These are phyloP conservation scores for Lepidotrigona ventralis DNA, from an alignment of 1,140 invertebrate genomes.

Conservation along the genomic window DNA sequence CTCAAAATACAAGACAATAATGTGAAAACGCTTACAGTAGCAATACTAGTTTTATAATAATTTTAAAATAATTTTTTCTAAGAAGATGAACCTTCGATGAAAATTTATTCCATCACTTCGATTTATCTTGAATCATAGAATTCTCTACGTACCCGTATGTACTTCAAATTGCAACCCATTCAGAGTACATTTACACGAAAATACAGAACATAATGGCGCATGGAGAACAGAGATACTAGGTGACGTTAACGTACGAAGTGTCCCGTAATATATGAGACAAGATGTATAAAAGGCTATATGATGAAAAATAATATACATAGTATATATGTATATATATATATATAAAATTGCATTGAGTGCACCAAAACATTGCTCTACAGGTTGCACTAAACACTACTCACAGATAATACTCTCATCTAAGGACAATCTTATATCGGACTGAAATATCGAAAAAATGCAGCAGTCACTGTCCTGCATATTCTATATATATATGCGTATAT, in stretches of 20 bases:
- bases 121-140: not conserved
- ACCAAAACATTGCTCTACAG: conserved; percentile 64
- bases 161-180: not conserved
- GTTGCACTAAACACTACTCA: conserved; percentile 67
- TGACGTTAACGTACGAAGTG: not conserved
- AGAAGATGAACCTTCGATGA: not conserved
- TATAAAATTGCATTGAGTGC: conserved; percentile 62
- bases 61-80: not conserved
- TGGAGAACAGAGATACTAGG: conserved; percentile 15
- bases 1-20: not conserved
- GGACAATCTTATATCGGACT: conserved; percentile 50
- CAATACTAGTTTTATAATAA: not conserved
- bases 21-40: not conserved
- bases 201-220: conserved; percentile 31
- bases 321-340: conserved; percentile 38
- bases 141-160: not conserved
- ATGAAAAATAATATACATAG: conserved; percentile 17
- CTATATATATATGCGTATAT: conserved; percentile 13
- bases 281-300: conserved; percentile 36
- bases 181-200: conserved; percentile 22
- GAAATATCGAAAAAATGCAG: conserved; percentile 42
- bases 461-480: conserved; percentile 62
- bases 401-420: conserved; percentile 61
- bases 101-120: not conserved
- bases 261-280: conserved; percentile 31